Conservation (phyloP, 2,113 vertebrate genomes). For the Morone chrysops region DNA sequence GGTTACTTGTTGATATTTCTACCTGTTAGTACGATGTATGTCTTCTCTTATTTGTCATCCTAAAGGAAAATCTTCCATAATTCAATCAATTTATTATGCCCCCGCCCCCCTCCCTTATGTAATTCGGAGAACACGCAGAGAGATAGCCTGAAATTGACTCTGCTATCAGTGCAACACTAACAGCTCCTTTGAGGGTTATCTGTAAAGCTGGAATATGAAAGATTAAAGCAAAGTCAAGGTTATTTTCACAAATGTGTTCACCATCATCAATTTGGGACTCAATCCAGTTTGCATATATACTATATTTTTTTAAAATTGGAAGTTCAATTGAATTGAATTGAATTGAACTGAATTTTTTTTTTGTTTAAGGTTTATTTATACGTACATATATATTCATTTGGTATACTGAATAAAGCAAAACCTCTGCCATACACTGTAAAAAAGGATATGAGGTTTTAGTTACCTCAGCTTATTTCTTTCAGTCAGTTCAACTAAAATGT, state of each 20-base stretch:
- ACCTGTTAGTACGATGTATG: not conserved
- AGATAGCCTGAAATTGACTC: conserved; percentile 54
- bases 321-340: no score
- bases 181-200: conserved; percentile 7
- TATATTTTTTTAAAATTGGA: not conserved
- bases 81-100: conserved; percentile 1
- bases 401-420: no score
- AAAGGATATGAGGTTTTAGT: no score
- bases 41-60: not conserved
- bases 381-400: no score
- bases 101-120: no score
- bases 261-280: not conserved
- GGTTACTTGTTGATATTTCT: not conserved
- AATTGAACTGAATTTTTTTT: no score
- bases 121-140: conserved; percentile 24
- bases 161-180: conserved; percentile 29
- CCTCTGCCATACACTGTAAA: not conserved
- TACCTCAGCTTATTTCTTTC: no score
- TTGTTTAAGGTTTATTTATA: no score
- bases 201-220: conserved; percentile 18
- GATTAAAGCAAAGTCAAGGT: conserved; percentile 11
- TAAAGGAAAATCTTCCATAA: not conserved
- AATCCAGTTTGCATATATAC: not conserved
- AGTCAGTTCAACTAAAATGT: no score
- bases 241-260: conserved; percentile 8